Evolutionary conservation across 1,140 invertebrate species (phyloP), one percentile per base, ranked within the genome.

Genomic region (Drosophila bocqueti): DNA sequence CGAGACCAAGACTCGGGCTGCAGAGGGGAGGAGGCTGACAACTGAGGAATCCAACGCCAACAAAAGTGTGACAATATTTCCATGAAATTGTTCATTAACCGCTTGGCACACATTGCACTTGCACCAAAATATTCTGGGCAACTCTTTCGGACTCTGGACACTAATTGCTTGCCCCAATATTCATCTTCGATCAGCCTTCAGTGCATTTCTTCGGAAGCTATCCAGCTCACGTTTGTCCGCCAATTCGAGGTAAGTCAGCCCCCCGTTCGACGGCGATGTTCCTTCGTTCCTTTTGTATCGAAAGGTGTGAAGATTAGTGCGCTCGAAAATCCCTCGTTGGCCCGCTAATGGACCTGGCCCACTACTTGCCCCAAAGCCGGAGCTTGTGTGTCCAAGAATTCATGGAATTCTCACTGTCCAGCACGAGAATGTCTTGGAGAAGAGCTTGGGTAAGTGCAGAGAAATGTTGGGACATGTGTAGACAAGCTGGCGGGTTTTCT

Each of bases 61-160:
- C 85, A 89, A 90, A 89, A 89, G 85, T 89, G 85, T 89, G 85
- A 90, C 85, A 89, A 90, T 90, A 90, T 89, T 89, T 89, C 85
- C 85, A 90, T 89, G 85, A 89, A 89, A 89, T 89, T 89, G 85
- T 89, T 90, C 85, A 89, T 89, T 89, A 89, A 90, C 85, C 85
- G 81, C 85, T 89, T 90, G 85, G 85, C 85, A 89, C 85, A 89
- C 85, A 89, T 89, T 79, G 81, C 84, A 86, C 79, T 79, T 86
- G 83, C 63, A 59, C 62, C 62, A 13, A 31, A 59, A 50, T 71
- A 68, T 89, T 89, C 80, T 89, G 68, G 55, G 49, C 64, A 85
- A 86, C 78, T 77, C 52, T 64, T 62, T 60, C 67, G 42, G 64
- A 31, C 66, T 60, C 46, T 29, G 15, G 42, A 24, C 65, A 81